Percentiles rank a stretch among this genome's conserved stretches.
Evolutionary conservation across 1,140 invertebrate genomes (phyloP).

Genomic region (Drosophila albomicans): DNA sequence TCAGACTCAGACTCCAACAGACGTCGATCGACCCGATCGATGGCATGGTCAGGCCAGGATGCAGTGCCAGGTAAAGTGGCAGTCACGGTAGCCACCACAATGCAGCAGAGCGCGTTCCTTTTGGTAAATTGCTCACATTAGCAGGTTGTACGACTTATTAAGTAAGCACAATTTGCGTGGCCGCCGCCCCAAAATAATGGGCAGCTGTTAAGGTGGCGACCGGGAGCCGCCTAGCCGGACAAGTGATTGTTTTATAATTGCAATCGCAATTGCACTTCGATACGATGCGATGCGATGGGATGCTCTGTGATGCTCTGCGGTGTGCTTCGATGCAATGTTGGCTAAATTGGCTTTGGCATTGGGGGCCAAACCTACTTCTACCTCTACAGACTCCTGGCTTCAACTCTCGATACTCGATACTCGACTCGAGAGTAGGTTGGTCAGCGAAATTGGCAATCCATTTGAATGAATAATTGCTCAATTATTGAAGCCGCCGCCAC

Average conservation of each 20-base stretch:
- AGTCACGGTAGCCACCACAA: constrained; percentile 32
- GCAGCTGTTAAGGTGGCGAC: constrained; percentile 78
- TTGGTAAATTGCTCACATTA: constrained; percentile 84
- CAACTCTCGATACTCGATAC: neutral
- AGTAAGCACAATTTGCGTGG: constrained; percentile 85
- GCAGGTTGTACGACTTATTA: constrained; percentile 85
- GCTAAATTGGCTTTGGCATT: constrained; percentile 75
- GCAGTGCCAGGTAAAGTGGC: neutral
- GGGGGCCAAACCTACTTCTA: constrained; percentile 5
- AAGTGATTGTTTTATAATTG: constrained; percentile 85
- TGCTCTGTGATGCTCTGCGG: constrained; percentile 68
- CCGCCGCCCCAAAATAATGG: constrained; percentile 80
- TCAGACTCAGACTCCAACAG: too few relatives aligned
- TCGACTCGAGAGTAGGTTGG: constrained; percentile 54
- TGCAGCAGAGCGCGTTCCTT: constrained; percentile 63
- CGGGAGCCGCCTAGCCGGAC: constrained; percentile 73
- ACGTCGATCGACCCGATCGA: constrained; percentile 16
- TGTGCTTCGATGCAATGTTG: constrained; percentile 61
- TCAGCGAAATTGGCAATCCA: constrained; percentile 80
- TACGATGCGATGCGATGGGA: constrained; percentile 49
- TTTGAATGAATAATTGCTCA: constrained; percentile 85
- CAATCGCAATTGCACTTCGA: constrained; percentile 84
- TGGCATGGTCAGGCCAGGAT: neutral
- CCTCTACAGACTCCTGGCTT: neutral
- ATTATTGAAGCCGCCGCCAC: constrained; percentile 74